A percentile compares a stretch with the other conserved stretches of the same genome.
Conservation (phyloP, 2,888 invertebrate species). For the Autographa gamma region DNA sequence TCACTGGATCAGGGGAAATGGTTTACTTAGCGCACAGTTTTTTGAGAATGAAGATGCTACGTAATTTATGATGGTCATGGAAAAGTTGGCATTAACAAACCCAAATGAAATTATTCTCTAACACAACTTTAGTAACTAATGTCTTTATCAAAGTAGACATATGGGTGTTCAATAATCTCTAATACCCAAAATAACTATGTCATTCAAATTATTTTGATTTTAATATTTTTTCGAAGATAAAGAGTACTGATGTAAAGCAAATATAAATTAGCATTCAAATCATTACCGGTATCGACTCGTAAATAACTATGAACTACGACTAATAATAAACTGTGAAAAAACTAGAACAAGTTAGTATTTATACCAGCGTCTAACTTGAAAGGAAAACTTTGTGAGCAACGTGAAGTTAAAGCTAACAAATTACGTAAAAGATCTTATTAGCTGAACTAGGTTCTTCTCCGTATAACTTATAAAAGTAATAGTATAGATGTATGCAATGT, state of each 20-base stretch:
- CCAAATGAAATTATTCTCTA: too few species aligned
- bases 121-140: too few species aligned
- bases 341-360: constrained; percentile 28
- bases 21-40: not conserved
- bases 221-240: too few species aligned
- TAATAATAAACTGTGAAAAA: constrained; percentile 35
- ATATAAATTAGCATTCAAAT: not conserved
- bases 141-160: too few species aligned
- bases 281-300: not conserved
- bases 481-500: not conserved
- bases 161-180: too few species aligned
- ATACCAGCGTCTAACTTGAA: constrained; percentile 26
- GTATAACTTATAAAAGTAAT: constrained; percentile 15
- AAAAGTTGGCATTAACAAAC: not conserved
- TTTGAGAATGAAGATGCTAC: not conserved
- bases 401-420: constrained; percentile 38
- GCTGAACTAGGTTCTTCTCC: constrained; percentile 15
- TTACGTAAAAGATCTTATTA: constrained; percentile 44
- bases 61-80: not conserved
- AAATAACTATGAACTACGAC: constrained; percentile 18
- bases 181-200: too few species aligned
- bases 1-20: not conserved
- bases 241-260: not conserved
- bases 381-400: constrained; percentile 26
- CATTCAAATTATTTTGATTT: too few species aligned